Conservation (phyloP, 2,888 invertebrate genomes). For the Microchrysa polita region DNA sequence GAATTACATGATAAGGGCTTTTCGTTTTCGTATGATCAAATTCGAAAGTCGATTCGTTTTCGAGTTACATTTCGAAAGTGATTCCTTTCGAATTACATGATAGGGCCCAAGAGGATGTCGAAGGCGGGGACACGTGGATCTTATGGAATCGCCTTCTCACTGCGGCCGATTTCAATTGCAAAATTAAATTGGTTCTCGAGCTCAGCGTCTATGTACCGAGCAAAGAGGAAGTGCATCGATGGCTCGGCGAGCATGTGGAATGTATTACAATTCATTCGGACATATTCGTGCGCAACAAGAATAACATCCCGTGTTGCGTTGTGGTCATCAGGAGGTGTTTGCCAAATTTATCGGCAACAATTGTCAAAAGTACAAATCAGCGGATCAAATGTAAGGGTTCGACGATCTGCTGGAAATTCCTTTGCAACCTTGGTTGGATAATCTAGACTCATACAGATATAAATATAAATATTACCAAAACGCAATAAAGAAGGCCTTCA, state of each 20-base stretch:
- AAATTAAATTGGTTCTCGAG: slow-evolving; percentile 74
- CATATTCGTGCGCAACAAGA: slow-evolving; percentile 86
- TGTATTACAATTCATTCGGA: slow-evolving; percentile 85
- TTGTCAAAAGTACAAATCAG: too few species aligned
- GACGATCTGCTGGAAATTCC: slow-evolving; percentile 93
- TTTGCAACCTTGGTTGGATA: slow-evolving; percentile 93
- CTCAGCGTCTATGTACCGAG: slow-evolving; percentile 83
- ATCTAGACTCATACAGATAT: slow-evolving; percentile 94
- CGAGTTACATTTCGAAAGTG: too few species aligned
- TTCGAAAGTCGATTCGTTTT: too few species aligned
- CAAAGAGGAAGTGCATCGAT: slow-evolving; percentile 76
- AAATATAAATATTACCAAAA: slow-evolving; percentile 91
- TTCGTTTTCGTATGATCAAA: too few species aligned
- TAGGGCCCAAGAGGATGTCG: slow-evolving; percentile 61
- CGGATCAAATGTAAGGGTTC: too few species aligned
- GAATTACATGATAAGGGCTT: too few species aligned
- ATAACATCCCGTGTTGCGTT: slow-evolving; percentile 83
- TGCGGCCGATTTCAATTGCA: slow-evolving; percentile 66
- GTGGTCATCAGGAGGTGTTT: slow-evolving; percentile 74
- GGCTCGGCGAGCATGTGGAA: slow-evolving; percentile 95
- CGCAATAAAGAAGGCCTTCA: slow-evolving; percentile 81
- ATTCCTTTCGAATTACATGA: too few species aligned
- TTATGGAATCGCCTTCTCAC: slow-evolving; percentile 83
- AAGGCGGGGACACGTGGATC: slow-evolving; percentile 76
- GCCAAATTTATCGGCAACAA: slow-evolving; percentile 70